Evolutionary conservation across 2,797 vertebrate genomes (phyloP).

Genomic region (Eulemur albifrons): DNA sequence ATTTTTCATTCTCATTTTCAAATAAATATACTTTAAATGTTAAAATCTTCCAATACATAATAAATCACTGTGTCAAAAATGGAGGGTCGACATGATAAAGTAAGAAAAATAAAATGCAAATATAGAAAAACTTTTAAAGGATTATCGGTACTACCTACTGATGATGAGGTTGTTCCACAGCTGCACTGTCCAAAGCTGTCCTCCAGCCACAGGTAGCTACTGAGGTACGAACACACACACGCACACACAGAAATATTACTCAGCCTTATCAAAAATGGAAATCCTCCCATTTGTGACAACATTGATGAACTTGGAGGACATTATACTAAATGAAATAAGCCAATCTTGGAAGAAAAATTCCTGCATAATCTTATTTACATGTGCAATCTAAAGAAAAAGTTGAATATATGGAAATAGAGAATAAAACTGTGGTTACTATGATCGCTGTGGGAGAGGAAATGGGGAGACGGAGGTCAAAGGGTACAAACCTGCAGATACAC

Average conservation of each 20-base stretch:
- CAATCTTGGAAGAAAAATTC: neutral
- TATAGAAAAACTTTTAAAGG: neutral
- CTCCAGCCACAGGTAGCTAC: fast-evolving
- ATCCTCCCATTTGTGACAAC: too few relatives aligned
- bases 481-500: neutral
- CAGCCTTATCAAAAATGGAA: neutral
- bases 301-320: neutral
- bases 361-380: neutral
- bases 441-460: neutral
- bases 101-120: neutral
- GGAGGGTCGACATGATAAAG: neutral
- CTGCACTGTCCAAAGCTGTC: fast-evolving
- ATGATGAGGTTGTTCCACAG: fast-evolving
- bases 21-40: neutral
- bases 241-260: neutral
- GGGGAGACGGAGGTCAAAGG: neutral
- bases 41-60: neutral
- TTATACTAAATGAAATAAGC: too few relatives aligned
- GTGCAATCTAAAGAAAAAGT: neutral
- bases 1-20: neutral
- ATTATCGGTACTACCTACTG: too few relatives aligned
- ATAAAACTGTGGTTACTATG: neutral
- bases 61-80: neutral
- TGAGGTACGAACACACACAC: too few relatives aligned
- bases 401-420: neutral